A percentile compares a stretch with the other conserved stretches of the same genome.
Conservation (phyloP, 2,797 vertebrate species). For the Clarias pachynema region DNA sequence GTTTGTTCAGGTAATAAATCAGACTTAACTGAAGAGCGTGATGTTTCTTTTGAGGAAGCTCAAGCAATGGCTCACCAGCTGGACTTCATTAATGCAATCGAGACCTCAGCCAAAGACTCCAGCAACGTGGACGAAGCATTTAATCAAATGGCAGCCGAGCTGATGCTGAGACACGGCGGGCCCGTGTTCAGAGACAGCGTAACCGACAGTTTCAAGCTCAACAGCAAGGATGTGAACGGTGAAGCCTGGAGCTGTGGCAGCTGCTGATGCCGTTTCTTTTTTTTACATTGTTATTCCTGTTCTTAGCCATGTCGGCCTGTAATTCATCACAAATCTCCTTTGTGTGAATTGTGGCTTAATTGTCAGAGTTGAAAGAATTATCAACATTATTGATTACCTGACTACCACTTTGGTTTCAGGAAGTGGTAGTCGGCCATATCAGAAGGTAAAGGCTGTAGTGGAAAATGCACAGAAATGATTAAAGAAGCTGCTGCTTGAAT, state of each 20-base stretch:
- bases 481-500: not conserved
- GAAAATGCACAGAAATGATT: not conserved
- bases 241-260: slow-evolving; percentile 81
- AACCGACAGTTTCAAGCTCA: slow-evolving; percentile 83
- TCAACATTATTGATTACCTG: not conserved
- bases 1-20: slow-evolving; percentile 81
- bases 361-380: not conserved
- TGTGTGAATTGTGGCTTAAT: slow-evolving; percentile 6
- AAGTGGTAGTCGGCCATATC: not conserved
- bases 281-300: slow-evolving; percentile 17
- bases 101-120: slow-evolving; percentile 86
- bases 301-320: slow-evolving; percentile 3
- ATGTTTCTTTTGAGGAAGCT: slow-evolving; percentile 79
- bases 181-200: slow-evolving; percentile 81
- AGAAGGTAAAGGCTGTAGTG: not conserved
- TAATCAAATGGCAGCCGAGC: slow-evolving; percentile 80
- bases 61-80: slow-evolving; percentile 78
- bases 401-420: slow-evolving; percentile 6
- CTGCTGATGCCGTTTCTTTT: slow-evolving; percentile 72
- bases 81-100: slow-evolving; percentile 81
- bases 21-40: slow-evolving; percentile 78
- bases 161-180: slow-evolving; percentile 83
- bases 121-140: slow-evolving; percentile 88
- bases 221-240: slow-evolving; percentile 78
- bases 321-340: not conserved